Conservation (phyloP, 2,113 vertebrate species). For the Cyanocitta stelleri region DNA sequence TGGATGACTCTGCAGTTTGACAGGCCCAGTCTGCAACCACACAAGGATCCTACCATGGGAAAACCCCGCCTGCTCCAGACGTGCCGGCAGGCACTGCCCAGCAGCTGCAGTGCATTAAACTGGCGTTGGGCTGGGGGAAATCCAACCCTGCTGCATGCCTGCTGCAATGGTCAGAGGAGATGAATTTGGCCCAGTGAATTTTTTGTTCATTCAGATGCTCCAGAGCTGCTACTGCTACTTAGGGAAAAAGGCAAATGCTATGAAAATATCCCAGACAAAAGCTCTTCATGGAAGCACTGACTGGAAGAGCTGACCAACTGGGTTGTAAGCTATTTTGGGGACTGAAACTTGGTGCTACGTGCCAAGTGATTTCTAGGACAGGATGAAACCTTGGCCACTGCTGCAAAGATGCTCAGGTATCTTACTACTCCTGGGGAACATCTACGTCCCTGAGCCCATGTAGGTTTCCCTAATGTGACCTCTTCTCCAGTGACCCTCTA, state of each 20-base stretch:
- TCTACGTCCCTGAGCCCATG: neutral
- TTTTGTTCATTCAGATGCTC: slow-evolving; percentile 35
- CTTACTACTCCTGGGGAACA: neutral
- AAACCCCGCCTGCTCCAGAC: neutral
- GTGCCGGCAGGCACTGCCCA: neutral
- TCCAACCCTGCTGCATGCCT: neutral
- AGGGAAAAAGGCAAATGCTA: slow-evolving; percentile 28
- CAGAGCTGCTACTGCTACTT: slow-evolving; percentile 1
- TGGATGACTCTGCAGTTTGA: neutral
- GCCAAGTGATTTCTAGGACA: neutral
- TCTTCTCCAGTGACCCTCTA: neutral
- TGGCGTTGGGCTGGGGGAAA: neutral
- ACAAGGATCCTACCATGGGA: neutral
- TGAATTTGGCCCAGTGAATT: neutral
- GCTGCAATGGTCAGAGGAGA: neutral
- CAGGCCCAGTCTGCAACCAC: neutral
- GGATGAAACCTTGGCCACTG: neutral
- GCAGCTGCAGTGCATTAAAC: slow-evolving; percentile 41
- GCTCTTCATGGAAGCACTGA: neutral
- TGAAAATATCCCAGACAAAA: slow-evolving; percentile 22
- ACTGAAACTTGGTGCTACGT: neutral
- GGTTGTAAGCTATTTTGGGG: neutral
- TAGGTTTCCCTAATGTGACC: neutral
- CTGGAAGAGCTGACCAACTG: neutral
- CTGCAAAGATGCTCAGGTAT: neutral